These are phyloP conservation scores for Hemaris fuciformis DNA, from an alignment of 2,888 invertebrate species.

Conservation along the genomic window DNA sequence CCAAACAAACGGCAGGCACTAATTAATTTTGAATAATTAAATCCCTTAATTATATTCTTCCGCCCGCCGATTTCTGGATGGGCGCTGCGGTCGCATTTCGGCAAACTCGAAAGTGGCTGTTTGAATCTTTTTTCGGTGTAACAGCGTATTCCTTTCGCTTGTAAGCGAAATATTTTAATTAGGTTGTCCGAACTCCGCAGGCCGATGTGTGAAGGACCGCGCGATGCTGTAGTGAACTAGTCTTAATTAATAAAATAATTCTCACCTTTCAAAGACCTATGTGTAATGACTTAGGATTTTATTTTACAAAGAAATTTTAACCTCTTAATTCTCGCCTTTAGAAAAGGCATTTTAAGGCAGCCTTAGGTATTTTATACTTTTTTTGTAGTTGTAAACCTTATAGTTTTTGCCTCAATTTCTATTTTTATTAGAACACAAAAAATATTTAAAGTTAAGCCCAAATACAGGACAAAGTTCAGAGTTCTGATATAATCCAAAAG, in stretches of 20 bases:
- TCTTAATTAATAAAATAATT: neutral
- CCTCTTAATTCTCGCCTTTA: too few relatives aligned
- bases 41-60: constrained; percentile 56
- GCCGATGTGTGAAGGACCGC: constrained; percentile 25
- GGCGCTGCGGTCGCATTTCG: constrained; percentile 8
- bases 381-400: too few relatives aligned
- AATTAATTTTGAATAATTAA: constrained; percentile 26
- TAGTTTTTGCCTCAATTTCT: too few relatives aligned
- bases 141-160: constrained; percentile 37
- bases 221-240: constrained; percentile 26
- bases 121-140: constrained; percentile 9
- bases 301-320: too few relatives aligned
- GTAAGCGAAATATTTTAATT: constrained; percentile 76
- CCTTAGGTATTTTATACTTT: too few relatives aligned
- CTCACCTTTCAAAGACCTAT: neutral
- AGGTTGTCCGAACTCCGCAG: constrained; percentile 54
- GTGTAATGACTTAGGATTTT: too few relatives aligned
- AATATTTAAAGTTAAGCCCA: too few relatives aligned
- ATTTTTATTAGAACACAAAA: too few relatives aligned
- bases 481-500: too few relatives aligned
- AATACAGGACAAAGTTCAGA: too few relatives aligned
- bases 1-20: neutral
- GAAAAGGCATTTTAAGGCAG: too few relatives aligned
- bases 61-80: constrained; percentile 27
- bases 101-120: constrained; percentile 12